These are phyloP conservation scores for Hexactinellida sp. DNA, from an alignment of 37 sponge, comb jelly and placozoan genomes.

Conservation along the genomic window DNA sequence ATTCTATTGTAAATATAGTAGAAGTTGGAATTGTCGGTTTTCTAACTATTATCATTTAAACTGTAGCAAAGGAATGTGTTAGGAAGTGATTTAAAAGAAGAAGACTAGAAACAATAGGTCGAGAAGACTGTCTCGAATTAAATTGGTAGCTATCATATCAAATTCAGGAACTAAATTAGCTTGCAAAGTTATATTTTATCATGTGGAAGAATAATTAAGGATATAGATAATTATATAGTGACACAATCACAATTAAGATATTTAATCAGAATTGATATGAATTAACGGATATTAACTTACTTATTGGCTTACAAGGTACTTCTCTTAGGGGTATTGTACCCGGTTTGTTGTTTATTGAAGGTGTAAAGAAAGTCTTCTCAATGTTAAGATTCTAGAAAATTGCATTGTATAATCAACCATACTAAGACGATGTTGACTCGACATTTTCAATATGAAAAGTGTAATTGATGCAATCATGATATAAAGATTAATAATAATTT, in stretches of 20 bases:
- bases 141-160: not conserved
- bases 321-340: not conserved
- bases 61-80: not conserved
- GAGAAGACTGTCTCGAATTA: not conserved
- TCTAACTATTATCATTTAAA: too few species aligned
- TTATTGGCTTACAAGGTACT: not conserved
- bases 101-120: not conserved
- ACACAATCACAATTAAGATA: too few species aligned
- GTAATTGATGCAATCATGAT: not conserved
- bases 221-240: too few species aligned
- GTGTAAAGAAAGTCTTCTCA: slow-evolving; percentile 12
- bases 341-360: not conserved
- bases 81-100: not conserved
- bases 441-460: not conserved
- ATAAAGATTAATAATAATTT: too few species aligned
- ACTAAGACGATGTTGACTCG: too few species aligned
- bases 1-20: too few species aligned
- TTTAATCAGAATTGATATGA: too few species aligned
- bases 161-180: not conserved
- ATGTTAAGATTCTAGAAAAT: not conserved
- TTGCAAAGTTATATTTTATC: too few species aligned
- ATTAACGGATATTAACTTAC: not conserved
- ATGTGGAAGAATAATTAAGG: too few species aligned
- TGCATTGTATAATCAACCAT: not conserved
- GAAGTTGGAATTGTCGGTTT: too few species aligned